A percentile compares a stretch with the other conserved stretches of the same genome.
Conservation (phyloP, 2,113 vertebrate species). For the Apaloderma vittatum region DNA sequence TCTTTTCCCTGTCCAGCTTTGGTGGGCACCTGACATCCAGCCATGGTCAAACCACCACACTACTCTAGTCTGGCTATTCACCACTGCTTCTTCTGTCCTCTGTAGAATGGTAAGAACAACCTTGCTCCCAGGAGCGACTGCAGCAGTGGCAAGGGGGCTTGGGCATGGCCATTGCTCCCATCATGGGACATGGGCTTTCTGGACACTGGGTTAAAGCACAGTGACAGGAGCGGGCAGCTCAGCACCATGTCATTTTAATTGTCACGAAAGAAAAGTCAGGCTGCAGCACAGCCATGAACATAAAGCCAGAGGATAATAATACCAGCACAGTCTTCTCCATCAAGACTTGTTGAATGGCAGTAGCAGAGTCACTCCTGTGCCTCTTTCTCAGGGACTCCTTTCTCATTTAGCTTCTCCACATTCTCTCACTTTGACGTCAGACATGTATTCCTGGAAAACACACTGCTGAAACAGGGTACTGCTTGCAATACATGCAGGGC, state of each 20-base stretch:
- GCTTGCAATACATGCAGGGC: not conserved
- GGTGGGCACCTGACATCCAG: no score
- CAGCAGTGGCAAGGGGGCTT: rapidly evolving
- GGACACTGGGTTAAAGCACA: not conserved
- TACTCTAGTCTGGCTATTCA: not conserved
- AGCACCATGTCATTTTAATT: not conserved
- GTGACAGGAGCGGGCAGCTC: not conserved
- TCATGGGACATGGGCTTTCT: not conserved
- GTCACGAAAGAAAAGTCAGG: not conserved
- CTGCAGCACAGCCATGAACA: not conserved
- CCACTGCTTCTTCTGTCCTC: not conserved
- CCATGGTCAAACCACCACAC: no score
- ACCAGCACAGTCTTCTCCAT: not conserved
- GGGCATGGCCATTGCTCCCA: not conserved
- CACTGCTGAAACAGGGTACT: not conserved
- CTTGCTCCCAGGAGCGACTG: rapidly evolving
- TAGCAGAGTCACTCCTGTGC: not conserved
- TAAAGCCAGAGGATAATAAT: not conserved
- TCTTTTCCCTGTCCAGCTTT: no score
- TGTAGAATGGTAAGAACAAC: not conserved
- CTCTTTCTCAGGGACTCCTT: not conserved
- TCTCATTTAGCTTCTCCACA: not conserved
- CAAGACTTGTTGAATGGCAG: not conserved
- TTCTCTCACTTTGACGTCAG: not conserved
- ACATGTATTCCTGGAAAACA: not conserved